Base-by-base conservation (phyloP, 30 jellyfish, hydroid and myxozoan species). In the Aurelia coerulea region DNA sequence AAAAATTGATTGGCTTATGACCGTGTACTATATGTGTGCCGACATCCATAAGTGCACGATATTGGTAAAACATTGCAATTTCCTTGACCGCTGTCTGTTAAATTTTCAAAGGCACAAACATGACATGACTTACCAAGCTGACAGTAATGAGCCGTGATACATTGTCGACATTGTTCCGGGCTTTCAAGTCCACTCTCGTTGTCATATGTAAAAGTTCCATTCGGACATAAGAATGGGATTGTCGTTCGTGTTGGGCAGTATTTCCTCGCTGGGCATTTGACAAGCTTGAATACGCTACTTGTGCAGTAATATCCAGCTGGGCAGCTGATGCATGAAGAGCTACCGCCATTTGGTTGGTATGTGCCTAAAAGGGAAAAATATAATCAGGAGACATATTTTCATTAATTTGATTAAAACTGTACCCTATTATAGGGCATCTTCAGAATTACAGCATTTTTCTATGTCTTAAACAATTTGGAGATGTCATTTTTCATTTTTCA, bases 231-330 rank as follows among this genome's bases (percentile, higher is more conserved):
- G 12, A 62, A 56, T 6, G 99, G 99, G 50, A 74, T 75, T 29
- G 89, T 90, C 74, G 98, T 95, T 46, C 88, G 74, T 59, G 33
- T 68, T 18, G 95, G 97, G 75, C 99, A 95, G 84, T 80, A 95
- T 46, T 90, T 87, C 5, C 90, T 49, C 0, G 99, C 87, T 41
- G 99, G 99, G 90, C 99, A 95, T 50, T 78, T 87, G 5, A 65
- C 95, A 2, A 90, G 95, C 69, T 80, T 81, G 76, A 77, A 76
- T 9, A 86, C 98, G 46, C 85, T 90, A 76, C 90, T 95, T 59
- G 91, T 85, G 66, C 99, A 95, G 68, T 90, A 95, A 73, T 78
- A 90, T 32, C 99, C 99, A 6, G 99, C 98, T 10, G 99, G 99
- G 65, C 99, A 95, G 72, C 85, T 73, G 16, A 18, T 49, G 72